These are phyloP conservation scores for Herminia tarsipennalis DNA, from an alignment of 2,888 invertebrate species.

Conservation along the genomic window DNA sequence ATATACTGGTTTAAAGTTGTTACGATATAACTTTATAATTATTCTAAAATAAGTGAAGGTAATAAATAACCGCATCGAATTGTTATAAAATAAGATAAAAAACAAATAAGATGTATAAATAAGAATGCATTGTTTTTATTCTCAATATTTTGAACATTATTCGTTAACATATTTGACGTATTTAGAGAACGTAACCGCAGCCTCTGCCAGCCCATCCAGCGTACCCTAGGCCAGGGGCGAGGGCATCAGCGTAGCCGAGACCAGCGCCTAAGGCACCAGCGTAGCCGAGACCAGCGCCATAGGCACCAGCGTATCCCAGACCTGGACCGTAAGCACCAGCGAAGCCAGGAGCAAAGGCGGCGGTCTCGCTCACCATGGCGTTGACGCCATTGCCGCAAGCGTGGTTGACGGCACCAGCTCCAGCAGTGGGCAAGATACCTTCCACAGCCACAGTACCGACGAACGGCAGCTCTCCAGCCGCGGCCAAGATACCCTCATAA, in stretches of 20 bases:
- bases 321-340: too few species aligned
- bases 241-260: slow-evolving; percentile 2
- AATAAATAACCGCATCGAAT: too few species aligned
- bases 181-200: slow-evolving; percentile 1
- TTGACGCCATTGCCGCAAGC: slow-evolving; percentile 47
- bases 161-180: too few species aligned
- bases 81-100: too few species aligned
- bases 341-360: not conserved
- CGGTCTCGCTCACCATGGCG: slow-evolving; percentile 1
- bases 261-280: not conserved
- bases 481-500: slow-evolving; percentile 50
- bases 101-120: too few species aligned
- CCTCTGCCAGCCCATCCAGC: not conserved
- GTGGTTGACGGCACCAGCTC: slow-evolving; percentile 52
- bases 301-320: not conserved
- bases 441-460: slow-evolving; percentile 52
- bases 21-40: too few species aligned
- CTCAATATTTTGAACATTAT: too few species aligned
- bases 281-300: not conserved
- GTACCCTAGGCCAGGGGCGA: slow-evolving; percentile 4
- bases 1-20: too few species aligned
- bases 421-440: slow-evolving; percentile 54
- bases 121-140: too few species aligned
- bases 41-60: too few species aligned
- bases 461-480: slow-evolving; percentile 53